Percentiles rank a stretch among this genome's conserved stretches.
Evolutionary conservation across 2,113 vertebrate species (phyloP).

Genomic region (Paratilapia polleni): DNA sequence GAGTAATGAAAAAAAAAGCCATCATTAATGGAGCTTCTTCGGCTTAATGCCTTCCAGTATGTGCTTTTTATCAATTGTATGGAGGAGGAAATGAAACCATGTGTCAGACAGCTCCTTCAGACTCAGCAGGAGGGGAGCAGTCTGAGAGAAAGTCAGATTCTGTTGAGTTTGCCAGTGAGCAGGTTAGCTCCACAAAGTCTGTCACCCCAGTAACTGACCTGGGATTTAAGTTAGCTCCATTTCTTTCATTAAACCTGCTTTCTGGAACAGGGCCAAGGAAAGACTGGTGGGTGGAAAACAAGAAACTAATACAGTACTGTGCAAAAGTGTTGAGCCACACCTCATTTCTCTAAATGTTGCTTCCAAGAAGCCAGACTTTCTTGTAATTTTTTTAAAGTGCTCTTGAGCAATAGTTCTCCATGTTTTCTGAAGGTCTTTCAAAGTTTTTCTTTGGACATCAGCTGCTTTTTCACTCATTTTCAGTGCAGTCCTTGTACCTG

Average conservation of each 20-base stretch:
- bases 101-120: neutral
- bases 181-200: neutral
- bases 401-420: neutral
- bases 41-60: rapidly evolving
- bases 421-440: neutral
- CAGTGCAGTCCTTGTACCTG: neutral
- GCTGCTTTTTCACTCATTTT: neutral
- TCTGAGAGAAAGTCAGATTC: neutral
- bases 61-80: neutral
- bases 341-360: neutral
- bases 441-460: neutral
- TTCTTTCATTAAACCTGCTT: neutral
- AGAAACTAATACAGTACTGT: neutral
- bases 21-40: neutral
- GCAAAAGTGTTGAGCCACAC: neutral
- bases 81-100: too few species aligned
- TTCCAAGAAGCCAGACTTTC: neutral
- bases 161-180: neutral
- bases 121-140: rapidly evolving
- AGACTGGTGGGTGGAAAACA: neutral
- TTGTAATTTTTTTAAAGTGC: neutral
- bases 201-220: neutral
- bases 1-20: neutral
- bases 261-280: neutral
- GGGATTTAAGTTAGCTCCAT: neutral